Conservation (phyloP, 1,140 invertebrate species). For the Aphelinus certus region DNA sequence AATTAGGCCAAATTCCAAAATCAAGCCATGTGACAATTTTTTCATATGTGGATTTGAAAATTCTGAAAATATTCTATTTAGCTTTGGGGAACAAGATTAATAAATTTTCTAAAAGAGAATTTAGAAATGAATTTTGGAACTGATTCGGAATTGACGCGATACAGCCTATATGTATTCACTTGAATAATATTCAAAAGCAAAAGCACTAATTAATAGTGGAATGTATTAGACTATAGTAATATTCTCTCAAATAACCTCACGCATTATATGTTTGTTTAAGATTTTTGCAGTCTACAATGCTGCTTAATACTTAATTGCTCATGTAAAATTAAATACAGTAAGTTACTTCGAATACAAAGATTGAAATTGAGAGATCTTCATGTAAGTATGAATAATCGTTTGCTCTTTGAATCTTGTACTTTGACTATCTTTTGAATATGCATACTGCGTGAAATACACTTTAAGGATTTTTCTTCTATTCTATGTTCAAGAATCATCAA, state of each 20-base stretch:
- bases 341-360: conserved; percentile 33
- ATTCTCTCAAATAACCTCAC: conserved; percentile 41
- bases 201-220: conserved; percentile 51
- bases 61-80: too few species aligned
- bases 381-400: not conserved
- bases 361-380: conserved; percentile 5
- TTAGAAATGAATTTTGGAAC: too few species aligned
- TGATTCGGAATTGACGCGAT: too few species aligned
- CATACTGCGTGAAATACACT: not conserved
- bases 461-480: not conserved
- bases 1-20: too few species aligned
- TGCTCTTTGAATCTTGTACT: conserved; percentile 38
- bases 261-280: conserved; percentile 29
- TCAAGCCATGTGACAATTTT: too few species aligned
- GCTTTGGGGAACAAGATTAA: too few species aligned
- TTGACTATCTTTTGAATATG: conserved; percentile 34
- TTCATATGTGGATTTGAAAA: too few species aligned
- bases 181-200: conserved; percentile 44
- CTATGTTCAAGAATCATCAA: too few species aligned
- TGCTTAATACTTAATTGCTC: conserved; percentile 40
- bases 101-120: too few species aligned
- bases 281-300: conserved; percentile 35
- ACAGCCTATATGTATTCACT: not conserved
- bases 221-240: conserved; percentile 43
- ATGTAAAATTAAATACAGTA: conserved; percentile 42